Percentiles rank a stretch among this genome's conserved stretches.
These are phyloP conservation scores for Brachionus plicatilis DNA, from an alignment of 1,140 invertebrate genomes.

Conservation along the genomic window DNA sequence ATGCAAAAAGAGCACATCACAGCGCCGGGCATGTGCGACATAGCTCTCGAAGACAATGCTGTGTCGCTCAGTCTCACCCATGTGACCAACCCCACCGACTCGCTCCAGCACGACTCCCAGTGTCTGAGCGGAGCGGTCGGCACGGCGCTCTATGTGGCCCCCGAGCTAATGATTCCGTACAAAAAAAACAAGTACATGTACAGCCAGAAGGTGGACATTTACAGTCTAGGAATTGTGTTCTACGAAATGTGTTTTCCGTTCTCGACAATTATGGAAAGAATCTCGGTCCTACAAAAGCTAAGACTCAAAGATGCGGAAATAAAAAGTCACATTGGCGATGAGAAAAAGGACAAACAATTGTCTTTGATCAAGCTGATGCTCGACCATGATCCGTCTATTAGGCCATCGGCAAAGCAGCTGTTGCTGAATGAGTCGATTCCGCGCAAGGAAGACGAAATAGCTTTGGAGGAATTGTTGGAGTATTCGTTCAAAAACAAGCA, in stretches of 20 bases:
- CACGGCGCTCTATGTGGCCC: conserved; percentile 39
- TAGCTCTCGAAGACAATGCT: not conserved
- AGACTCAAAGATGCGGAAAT: not conserved
- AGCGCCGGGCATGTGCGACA: not conserved
- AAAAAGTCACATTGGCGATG: not conserved
- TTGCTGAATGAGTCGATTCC: conserved; percentile 12
- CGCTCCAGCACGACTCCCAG: not conserved
- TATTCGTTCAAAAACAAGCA: conserved; percentile 37
- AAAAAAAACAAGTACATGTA: not conserved
- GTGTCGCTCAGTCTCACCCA: not conserved
- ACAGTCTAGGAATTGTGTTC: conserved; percentile 84
- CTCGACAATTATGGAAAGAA: conserved; percentile 78
- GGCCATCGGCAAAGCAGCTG: conserved; percentile 7
- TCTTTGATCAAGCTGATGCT: conserved; percentile 3
- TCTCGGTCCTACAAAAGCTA: conserved; percentile 51
- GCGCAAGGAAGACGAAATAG: conserved; percentile 27
- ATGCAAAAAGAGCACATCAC: conserved; percentile 9
- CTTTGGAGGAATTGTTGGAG: conserved; percentile 20
- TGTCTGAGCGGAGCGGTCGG: conserved; percentile 33
- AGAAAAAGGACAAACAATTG: not conserved
- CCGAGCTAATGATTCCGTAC: not conserved
- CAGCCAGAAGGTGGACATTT: conserved; percentile 87
- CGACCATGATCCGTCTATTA: not conserved
- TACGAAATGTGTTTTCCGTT: conserved; percentile 85
- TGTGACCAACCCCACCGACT: not conserved